These are phyloP conservation scores for Mus spicilegus DNA, from an alignment of 2,113 vertebrate species.

Conservation along the genomic window DNA sequence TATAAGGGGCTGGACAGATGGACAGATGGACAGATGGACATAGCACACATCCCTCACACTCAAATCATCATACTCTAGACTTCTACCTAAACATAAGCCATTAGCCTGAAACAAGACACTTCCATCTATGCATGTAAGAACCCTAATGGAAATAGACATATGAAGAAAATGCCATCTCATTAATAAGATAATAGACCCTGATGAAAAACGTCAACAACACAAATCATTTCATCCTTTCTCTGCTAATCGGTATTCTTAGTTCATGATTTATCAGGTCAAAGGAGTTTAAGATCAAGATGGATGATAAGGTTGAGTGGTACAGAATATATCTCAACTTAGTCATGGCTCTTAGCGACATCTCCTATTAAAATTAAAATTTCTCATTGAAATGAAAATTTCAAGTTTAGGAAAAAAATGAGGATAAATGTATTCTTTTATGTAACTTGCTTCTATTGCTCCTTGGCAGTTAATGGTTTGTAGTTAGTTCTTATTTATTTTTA, in stretches of 20 bases:
- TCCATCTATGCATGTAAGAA: background rate
- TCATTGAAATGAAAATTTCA: slow-evolving; percentile 62
- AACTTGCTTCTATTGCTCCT: slow-evolving; percentile 37
- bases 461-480: slow-evolving; percentile 51
- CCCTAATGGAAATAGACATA: background rate
- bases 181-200: slow-evolving; percentile 44
- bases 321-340: slow-evolving; percentile 54
- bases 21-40: background rate
- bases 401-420: slow-evolving; percentile 47
- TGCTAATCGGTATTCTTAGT: slow-evolving; percentile 31
- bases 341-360: slow-evolving; percentile 17
- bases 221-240: slow-evolving; percentile 48
- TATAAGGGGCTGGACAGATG: slow-evolving; percentile 31
- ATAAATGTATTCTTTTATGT: slow-evolving; percentile 34
- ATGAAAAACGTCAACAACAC: slow-evolving; percentile 37
- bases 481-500: slow-evolving; percentile 54
- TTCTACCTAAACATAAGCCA: slow-evolving; percentile 46
- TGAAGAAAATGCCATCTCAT: slow-evolving; percentile 59
- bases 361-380: slow-evolving; percentile 50
- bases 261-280: slow-evolving; percentile 39
- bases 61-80: background rate
- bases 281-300: slow-evolving; percentile 46
- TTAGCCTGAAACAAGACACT: slow-evolving; percentile 12
- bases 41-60: background rate
- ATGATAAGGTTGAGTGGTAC: background rate